Conservation (phyloP, 2,113 vertebrate species). For the Probosciger aterrimus region DNA sequence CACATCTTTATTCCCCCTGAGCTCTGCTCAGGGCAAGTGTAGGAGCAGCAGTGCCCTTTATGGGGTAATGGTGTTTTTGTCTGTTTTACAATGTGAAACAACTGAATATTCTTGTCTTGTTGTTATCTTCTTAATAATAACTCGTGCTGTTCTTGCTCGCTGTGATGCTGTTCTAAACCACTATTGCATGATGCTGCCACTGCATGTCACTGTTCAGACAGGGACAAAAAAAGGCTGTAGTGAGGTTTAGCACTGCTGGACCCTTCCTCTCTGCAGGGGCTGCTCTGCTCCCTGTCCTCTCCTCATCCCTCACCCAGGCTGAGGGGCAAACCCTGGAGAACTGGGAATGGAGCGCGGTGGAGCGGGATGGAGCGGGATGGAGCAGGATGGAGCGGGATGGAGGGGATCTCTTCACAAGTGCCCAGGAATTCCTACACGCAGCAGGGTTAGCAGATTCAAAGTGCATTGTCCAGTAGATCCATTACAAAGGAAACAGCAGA, state of each 20-base stretch:
- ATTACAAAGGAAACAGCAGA: not conserved
- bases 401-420: too few species aligned
- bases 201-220: not conserved
- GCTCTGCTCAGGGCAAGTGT: not conserved
- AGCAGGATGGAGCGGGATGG: too few species aligned
- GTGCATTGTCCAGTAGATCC: not conserved
- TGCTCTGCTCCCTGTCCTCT: not conserved
- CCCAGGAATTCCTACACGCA: not conserved
- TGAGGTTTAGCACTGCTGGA: not conserved
- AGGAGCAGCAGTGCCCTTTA: not conserved
- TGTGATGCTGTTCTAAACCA: not conserved
- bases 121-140: not conserved
- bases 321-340: not conserved
- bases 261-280: too few species aligned
- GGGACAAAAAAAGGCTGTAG: not conserved
- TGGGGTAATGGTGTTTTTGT: not conserved
- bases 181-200: not conserved
- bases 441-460: not conserved
- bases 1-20: not conserved
- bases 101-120: not conserved
- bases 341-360: not conserved
- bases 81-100: not conserved
- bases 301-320: not conserved
- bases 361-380: too few species aligned
- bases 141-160: not conserved